Evolutionary conservation across 2,113 vertebrate species (phyloP), one percentile per base, ranked within the genome.

Genomic region (Rana temporaria): DNA sequence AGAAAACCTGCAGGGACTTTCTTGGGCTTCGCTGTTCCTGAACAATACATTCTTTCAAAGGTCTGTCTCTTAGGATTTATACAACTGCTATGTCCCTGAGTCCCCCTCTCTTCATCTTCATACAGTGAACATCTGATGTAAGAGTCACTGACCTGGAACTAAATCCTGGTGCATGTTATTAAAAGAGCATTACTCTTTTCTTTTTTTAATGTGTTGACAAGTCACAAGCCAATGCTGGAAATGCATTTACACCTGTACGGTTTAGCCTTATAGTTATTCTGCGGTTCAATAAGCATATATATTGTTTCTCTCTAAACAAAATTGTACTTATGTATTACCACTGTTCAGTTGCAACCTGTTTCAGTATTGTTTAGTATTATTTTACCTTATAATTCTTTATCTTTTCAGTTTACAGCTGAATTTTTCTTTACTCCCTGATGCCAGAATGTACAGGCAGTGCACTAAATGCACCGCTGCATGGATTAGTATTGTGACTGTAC

Each of bases 71-170:
- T 52, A 57, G 79, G 38, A 73, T 55, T 81, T 81, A 64, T 59
- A 59, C 26, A 63, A 32, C 68, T 32, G 55, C 26, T 56, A 34
- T 64, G 26, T 73, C 69, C 69, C 59, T 1, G 38, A 55, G 79
- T 64, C 69, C 26, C 59, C 32, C 79, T 65, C 32, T 53, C 26
- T 81, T 59, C n/a, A 59, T 69, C 69, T 73, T 73, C 62, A 65
- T 72, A 81, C 69, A 81, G 69, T 81, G 68, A 81, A 63, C 69
- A 56, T 73, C 69, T 81, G 69, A 81, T 81, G 57, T 72, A 59
- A 73, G 48, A 72, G 24, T 34, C 48, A 56, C 79, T 81, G 79
- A 81, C 69, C 79, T 73, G 60, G 42, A 72, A 81, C 79, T 81
- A 73, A 81, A 73, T 17, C 57, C 6, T 72, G 68, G n/a, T 22